A percentile compares a stretch with the other conserved stretches of the same genome.
phyloP scores from a whole-genome alignment of 1,140 invertebrate species.

The Cecropterus lyciades region DNA sequence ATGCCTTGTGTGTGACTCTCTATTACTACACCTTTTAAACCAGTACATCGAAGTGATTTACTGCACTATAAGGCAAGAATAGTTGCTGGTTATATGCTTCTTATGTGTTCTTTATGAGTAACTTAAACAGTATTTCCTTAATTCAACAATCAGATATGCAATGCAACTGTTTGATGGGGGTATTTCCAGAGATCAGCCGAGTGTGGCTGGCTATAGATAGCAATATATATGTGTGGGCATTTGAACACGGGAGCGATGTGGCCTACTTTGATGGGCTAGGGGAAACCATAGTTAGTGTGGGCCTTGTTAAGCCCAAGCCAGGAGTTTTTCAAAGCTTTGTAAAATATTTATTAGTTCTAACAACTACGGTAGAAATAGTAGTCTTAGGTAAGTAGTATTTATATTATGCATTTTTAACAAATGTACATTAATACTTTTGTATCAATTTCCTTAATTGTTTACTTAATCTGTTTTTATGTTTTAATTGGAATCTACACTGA shows the following conservation, averaged over 20 bases:
- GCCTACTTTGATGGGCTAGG: slow-evolving; percentile 97
- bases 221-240: slow-evolving; percentile 98
- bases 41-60: too few relatives aligned
- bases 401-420: too few relatives aligned
- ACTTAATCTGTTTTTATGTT: too few relatives aligned
- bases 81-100: too few relatives aligned
- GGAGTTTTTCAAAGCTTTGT: slow-evolving; percentile 96
- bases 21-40: too few relatives aligned
- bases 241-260: slow-evolving; percentile 95
- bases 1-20: too few relatives aligned
- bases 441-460: too few relatives aligned
- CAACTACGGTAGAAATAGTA: slow-evolving; percentile 97
- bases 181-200: slow-evolving; percentile 97
- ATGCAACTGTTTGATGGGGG: slow-evolving; percentile 97
- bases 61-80: too few relatives aligned
- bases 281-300: slow-evolving; percentile 95
- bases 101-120: too few relatives aligned
- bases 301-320: slow-evolving; percentile 93
- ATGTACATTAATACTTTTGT: too few relatives aligned
- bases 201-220: slow-evolving; percentile 99
- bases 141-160: slow-evolving; percentile 90
- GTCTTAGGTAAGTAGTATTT: slow-evolving; percentile 91
- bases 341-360: slow-evolving; percentile 95
- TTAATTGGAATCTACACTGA: too few relatives aligned
- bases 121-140: slow-evolving; percentile 42